Conservation (phyloP, 2,797 vertebrate genomes). For the Simalia tracyae region DNA sequence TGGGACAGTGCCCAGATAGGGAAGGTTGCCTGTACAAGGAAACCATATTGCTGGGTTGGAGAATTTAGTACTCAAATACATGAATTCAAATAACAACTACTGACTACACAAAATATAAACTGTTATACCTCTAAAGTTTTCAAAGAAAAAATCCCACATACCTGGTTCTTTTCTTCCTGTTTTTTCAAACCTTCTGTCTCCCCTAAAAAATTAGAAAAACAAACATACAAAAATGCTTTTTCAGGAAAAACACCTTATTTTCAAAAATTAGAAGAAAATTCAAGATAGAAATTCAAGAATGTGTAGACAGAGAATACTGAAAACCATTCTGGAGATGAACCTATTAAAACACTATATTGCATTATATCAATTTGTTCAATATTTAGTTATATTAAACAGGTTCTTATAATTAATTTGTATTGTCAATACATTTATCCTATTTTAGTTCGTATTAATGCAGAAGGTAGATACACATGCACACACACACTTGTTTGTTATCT, state of each 20-base stretch:
- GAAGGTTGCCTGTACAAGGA: neutral
- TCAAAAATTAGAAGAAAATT: neutral
- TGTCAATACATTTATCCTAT: neutral
- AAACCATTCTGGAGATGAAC: neutral
- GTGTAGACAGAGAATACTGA: neutral
- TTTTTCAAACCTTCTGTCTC: slow-evolving; percentile 98
- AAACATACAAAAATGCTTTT: slow-evolving; percentile 53
- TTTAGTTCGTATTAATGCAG: neutral
- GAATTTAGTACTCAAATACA: neutral
- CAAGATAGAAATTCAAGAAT: neutral
- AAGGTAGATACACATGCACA: neutral
- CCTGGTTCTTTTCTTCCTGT: slow-evolving; percentile 98
- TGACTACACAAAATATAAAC: slow-evolving; percentile 5
- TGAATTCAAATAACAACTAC: neutral
- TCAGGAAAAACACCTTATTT: slow-evolving; percentile 19
- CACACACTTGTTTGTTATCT: neutral
- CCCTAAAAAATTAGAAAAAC: slow-evolving; percentile 79
- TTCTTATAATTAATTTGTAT: neutral
- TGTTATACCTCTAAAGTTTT: slow-evolving; percentile 18
- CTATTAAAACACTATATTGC: neutral
- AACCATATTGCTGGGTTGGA: neutral
- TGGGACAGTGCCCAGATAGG: neutral
- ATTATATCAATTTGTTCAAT: neutral
- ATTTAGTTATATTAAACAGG: neutral
- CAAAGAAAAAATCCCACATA: slow-evolving; percentile 67